Evolutionary conservation across 2,113 vertebrate species (phyloP).

Genomic region (Bolborhynchus lineola): DNA sequence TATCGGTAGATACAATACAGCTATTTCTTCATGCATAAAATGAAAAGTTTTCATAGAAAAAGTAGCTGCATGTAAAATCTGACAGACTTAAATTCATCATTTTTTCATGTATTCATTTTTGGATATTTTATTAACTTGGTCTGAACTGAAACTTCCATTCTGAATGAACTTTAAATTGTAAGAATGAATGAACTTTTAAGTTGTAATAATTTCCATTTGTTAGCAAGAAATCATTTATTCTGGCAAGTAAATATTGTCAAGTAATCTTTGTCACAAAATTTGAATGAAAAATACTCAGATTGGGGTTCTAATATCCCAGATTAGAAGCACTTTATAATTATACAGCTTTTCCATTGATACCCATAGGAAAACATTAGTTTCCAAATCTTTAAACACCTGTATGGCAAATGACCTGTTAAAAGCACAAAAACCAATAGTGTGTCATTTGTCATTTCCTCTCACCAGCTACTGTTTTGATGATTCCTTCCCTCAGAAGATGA

Average conservation of each 20-base stretch:
- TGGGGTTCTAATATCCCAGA: not conserved
- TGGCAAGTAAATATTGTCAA: not conserved
- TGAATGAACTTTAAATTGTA: not conserved
- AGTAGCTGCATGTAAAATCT: not conserved
- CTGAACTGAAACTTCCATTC: not conserved
- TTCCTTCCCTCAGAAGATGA: not conserved
- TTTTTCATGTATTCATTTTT: not conserved
- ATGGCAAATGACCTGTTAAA: not conserved
- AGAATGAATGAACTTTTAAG: not conserved
- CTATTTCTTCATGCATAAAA: not conserved
- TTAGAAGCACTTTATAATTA: not conserved
- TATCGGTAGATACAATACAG: not conserved
- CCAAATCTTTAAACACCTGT: not conserved
- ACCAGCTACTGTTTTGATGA: not conserved
- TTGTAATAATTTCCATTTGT: not conserved
- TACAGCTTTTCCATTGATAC: not conserved
- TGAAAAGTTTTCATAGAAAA: not conserved
- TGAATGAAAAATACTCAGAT: not conserved
- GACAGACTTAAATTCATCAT: not conserved
- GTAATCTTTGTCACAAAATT: not conserved
- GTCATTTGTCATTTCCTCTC: not conserved
- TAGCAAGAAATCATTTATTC: not conserved
- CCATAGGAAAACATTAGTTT: not conserved
- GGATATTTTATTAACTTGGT: not conserved
- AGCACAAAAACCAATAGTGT: not conserved